These are phyloP conservation scores for Penaeus monodon DNA, from an alignment of 2,888 invertebrate genomes.

Conservation along the genomic window DNA sequence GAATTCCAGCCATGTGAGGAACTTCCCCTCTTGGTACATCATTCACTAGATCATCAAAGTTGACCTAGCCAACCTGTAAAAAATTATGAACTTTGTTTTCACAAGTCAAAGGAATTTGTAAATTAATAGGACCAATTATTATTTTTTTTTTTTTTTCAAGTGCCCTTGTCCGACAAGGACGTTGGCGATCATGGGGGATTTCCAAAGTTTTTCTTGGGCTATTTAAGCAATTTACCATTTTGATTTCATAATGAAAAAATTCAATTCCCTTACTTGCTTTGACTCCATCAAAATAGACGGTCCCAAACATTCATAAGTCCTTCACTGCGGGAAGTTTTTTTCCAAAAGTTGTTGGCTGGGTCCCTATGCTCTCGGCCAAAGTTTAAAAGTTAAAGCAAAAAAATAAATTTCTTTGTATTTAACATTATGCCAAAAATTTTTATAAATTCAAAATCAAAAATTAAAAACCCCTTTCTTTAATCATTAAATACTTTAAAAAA, in stretches of 20 bases:
- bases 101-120: neutral
- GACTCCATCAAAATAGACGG: conserved; percentile 61
- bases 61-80: conserved; percentile 76
- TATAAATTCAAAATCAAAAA: no score
- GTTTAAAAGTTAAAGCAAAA: neutral
- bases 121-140: no score
- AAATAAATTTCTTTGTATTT: neutral
- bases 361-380: conserved; percentile 72
- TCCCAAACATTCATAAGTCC: conserved; percentile 60
- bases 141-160: no score
- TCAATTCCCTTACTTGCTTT: conserved; percentile 53
- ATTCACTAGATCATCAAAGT: conserved; percentile 81
- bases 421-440: no score
- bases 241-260: no score
- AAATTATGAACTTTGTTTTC: neutral
- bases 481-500: no score
- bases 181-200: no score
- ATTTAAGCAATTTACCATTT: no score
- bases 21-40: conserved; percentile 79
- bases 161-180: no score
- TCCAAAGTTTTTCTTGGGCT: no score
- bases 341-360: conserved; percentile 78
- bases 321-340: conserved; percentile 79
- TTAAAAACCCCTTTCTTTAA: no score
- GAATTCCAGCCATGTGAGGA: conserved; percentile 77